Evolutionary conservation across 2,797 vertebrate genomes (phyloP), one percentile per base, ranked within the genome.

Genomic region (Monodelphis domestica): DNA sequence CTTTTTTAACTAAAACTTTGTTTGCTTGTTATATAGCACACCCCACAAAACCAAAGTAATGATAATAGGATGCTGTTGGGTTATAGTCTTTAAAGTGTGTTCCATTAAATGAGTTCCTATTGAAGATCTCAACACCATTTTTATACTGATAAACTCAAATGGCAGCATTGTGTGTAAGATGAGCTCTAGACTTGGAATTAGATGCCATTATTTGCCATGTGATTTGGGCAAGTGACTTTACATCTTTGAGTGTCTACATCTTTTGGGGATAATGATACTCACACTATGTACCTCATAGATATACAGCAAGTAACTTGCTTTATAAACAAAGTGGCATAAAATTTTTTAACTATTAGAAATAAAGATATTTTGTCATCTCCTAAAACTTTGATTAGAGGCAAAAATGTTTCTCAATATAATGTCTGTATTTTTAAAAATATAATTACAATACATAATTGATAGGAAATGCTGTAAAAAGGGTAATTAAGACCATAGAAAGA

Each of bases 41-140:
- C 52, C 52, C 87, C 53, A 2, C 89, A 91, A 91, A 91, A 5
- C 0, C 0, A 51, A 59, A 89, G 28, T 94, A 87, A 14, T 90
- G 95, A 54, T 28, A 24, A 6, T 94, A 38, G n/a, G 57, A 91
- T 50, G 55, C 38, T 91, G 93, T 95, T 56, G 89, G 63, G 50
- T 10, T 56, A 12, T 87, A 91, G 29, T 33, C 55, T 97, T 96
- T 94, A 45, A 3, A 56, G n/a, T 90, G 1, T 88, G 56, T 93
- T 95, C 89, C 92, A 93, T 53, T 93, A 92, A 94, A 89, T 90
- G 56, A 28, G n/a, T n/a, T 89, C 63, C 5, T 92, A 93, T 90
- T 55, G 3, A 89, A 91, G 96, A 38, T 96, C 29, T 88, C 94
- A 63, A 0, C 38, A 50, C 70, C 9, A 45, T 84, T 84, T 78